phyloP scores from a whole-genome alignment of 2,888 invertebrate species.

The Drosophila aldrichi region DNA sequence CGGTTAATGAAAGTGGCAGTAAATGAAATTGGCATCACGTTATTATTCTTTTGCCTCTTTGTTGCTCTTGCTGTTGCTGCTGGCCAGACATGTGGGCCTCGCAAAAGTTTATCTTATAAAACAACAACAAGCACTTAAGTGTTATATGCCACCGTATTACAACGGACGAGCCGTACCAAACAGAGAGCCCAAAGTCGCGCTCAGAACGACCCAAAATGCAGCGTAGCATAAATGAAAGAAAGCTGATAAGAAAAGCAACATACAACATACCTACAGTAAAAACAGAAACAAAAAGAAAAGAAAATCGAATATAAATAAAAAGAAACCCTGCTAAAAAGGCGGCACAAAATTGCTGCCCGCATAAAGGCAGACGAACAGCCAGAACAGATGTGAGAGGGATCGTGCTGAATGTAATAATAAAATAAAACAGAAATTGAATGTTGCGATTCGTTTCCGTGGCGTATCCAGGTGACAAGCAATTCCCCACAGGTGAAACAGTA shows the following conservation, averaged over 20 bases:
- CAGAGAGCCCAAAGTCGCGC: conserved; percentile 21
- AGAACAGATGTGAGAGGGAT: not conserved
- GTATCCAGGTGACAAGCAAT: conserved; percentile 73
- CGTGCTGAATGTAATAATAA: conserved; percentile 44
- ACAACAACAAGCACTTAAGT: conserved; percentile 81
- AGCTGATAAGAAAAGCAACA: conserved; percentile 71
- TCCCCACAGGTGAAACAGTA: conserved; percentile 70
- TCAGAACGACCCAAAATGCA: conserved; percentile 61
- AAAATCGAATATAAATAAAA: not conserved
- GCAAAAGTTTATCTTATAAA: conserved; percentile 76
- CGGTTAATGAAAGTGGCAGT: conserved; percentile 76
- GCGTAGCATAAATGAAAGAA: conserved; percentile 77
- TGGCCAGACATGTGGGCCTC: conserved; percentile 64
- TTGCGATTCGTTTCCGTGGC: conserved; percentile 58
- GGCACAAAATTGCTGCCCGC: conserved; percentile 68
- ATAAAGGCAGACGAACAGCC: conserved; percentile 39
- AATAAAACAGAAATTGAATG: conserved; percentile 71
- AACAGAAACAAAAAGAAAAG: too few relatives aligned
- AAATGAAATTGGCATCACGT: conserved; percentile 77
- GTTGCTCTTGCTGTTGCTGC: conserved; percentile 17
- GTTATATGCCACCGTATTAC: conserved; percentile 80
- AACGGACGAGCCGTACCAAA: conserved; percentile 47
- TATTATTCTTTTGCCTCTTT: conserved; percentile 57
- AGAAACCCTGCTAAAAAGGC: conserved; percentile 41
- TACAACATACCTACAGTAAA: not conserved